Evolutionary conservation across 92 coral and sea anemone genomes (phyloP), one percentile per base, ranked within the genome.

Genomic region (Virgularia gustaviana): DNA sequence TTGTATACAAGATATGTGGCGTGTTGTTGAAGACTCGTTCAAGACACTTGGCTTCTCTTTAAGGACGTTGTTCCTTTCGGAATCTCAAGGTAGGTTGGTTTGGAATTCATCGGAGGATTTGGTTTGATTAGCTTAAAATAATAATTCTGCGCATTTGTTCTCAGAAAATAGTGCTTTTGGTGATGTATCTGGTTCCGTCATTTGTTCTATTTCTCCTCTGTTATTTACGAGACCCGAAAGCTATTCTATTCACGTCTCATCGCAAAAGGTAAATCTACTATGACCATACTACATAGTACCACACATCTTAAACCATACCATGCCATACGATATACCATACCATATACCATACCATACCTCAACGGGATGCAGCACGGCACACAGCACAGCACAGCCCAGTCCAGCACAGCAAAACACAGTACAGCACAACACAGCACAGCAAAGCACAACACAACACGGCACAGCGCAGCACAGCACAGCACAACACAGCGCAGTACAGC

Each of bases 171-270:
- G 58, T 52, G 58, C 44, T 23, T 6, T 31, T 33, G 22, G 77
- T 30, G 42, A 43, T 41, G 57, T 60, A 22, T 63, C 89, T 1
- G 87, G 98, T 54, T 81, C 87, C 38, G 84, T 92, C 4, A 84
- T 83, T n/a, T 92, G 98, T 71, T 83, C 86, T 18, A 70, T 92
- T 37, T 86, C 83, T 81, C 88, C 98, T 20, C 65, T 75, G 59
- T 51, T 88, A 31, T 92, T 92, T 71, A 55, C 75, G 37, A 82
- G 72, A 49, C 71, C 92, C 59, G 98, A 89, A 65, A 86, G 96
- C 66, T 92, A 92, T 68, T 84, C 83, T 56, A 92, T 92, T 32
- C 86, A 82, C 57, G 70, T 92, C 42, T 83, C 96, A 31, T 57
- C 83, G 30, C 80, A 76, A 27, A 90, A 87, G 89, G 97, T 61